Conservation (phyloP, 92 coral and sea anemone species). For the Palythoa grandis region DNA sequence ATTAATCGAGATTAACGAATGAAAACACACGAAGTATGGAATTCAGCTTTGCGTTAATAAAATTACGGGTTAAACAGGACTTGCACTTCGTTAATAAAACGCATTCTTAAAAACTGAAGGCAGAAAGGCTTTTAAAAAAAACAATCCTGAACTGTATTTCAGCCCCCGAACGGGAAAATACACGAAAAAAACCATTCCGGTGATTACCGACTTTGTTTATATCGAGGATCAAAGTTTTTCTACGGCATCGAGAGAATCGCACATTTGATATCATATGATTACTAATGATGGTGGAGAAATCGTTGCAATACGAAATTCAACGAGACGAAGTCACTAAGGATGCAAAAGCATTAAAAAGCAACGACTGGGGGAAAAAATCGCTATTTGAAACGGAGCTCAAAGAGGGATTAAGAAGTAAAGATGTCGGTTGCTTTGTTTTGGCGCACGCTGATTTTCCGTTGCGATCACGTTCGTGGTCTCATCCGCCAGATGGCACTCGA, state of each 20-base stretch:
- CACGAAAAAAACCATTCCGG: neutral
- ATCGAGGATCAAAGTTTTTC: neutral
- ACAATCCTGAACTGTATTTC: neutral
- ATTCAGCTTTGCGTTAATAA: too few relatives aligned
- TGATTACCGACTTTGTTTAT: neutral
- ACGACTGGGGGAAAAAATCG: conserved; percentile 6
- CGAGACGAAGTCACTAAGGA: neutral
- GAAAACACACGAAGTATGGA: neutral
- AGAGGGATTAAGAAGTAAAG: conserved; percentile 28
- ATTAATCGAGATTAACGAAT: neutral
- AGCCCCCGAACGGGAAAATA: neutral
- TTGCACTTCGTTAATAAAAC: neutral
- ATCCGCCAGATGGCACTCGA: conserved; percentile 50
- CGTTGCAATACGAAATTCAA: neutral
- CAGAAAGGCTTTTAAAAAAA: neutral
- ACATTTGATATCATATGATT: neutral
- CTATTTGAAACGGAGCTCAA: conserved; percentile 10
- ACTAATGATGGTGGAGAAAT: neutral
- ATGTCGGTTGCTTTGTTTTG: conserved; percentile 68
- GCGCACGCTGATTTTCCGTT: conserved; percentile 89
- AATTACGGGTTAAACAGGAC: neutral
- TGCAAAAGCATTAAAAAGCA: neutral
- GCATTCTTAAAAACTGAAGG: neutral
- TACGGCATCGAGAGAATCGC: neutral
- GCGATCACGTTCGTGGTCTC: conserved; percentile 62